A percentile compares a stretch with the other conserved stretches of the same genome.
Conservation (phyloP, 2,797 vertebrate genomes). For the Muscicapa striata region DNA sequence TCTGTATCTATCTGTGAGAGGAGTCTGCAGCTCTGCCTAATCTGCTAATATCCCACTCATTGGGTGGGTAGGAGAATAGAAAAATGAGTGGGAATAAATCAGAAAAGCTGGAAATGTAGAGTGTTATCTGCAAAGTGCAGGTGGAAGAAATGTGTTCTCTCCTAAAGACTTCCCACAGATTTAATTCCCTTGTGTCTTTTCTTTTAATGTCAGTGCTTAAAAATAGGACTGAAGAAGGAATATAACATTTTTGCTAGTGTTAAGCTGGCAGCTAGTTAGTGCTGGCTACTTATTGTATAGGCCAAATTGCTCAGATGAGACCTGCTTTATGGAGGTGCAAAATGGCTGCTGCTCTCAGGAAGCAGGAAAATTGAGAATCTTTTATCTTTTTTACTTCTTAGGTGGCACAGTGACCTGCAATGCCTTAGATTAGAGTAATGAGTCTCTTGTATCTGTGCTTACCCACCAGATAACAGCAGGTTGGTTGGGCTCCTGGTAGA, state of each 20-base stretch:
- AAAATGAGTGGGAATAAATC: constrained; percentile 16
- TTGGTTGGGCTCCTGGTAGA: neutral
- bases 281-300: neutral
- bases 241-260: constrained; percentile 2
- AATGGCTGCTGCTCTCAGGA: neutral
- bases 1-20: neutral
- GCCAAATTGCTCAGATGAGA: neutral
- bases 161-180: constrained; percentile 13
- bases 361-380: constrained; percentile 9
- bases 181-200: constrained; percentile 32
- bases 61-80: neutral
- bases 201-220: constrained; percentile 20
- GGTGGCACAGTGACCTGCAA: neutral
- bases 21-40: neutral
- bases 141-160: constrained; percentile 13
- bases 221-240: constrained; percentile 15
- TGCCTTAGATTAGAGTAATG: neutral
- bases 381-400: constrained; percentile 19
- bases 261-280: constrained; percentile 19
- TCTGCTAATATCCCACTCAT: neutral
- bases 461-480: constrained; percentile 20
- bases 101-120: constrained; percentile 5
- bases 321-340: neutral
- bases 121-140: constrained; percentile 41
- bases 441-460: neutral